Conservation (phyloP, 2,113 vertebrate genomes). For the Myodes glareolus region DNA sequence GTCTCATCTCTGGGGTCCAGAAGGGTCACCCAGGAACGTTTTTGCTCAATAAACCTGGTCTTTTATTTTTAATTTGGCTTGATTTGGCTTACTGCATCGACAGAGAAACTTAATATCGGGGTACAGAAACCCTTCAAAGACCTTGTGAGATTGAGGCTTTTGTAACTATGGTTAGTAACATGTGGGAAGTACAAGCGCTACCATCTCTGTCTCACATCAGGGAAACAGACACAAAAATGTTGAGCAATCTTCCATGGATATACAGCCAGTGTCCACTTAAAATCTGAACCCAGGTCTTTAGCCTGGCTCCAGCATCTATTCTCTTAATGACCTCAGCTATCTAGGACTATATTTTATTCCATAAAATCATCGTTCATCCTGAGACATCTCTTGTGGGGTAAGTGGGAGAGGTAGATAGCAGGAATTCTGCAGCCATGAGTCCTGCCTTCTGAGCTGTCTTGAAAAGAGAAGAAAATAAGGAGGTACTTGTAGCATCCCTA, state of each 20-base stretch:
- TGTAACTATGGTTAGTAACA: neutral
- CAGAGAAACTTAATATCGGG: too few species aligned
- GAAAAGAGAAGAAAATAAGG: neutral
- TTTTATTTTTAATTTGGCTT: too few species aligned
- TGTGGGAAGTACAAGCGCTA: neutral
- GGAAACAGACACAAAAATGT: neutral
- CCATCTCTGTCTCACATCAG: neutral
- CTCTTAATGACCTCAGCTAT: neutral
- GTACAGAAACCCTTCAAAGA: neutral
- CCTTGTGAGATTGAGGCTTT: neutral
- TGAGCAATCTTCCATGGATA: neutral
- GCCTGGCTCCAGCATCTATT: neutral
- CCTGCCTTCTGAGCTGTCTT: neutral
- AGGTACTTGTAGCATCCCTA: accelerated
- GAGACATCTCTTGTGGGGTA: neutral
- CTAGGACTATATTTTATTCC: neutral
- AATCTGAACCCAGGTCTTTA: neutral
- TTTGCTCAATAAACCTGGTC: too few species aligned
- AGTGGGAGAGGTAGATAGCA: neutral
- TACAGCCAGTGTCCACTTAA: neutral
- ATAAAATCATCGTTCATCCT: neutral
- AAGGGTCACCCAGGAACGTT: too few species aligned
- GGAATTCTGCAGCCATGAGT: neutral
- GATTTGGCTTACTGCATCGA: too few species aligned
- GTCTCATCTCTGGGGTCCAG: too few species aligned